Evolutionary conservation across 1,140 invertebrate genomes (phyloP).

Genomic region (Lasioglossum albipes): DNA sequence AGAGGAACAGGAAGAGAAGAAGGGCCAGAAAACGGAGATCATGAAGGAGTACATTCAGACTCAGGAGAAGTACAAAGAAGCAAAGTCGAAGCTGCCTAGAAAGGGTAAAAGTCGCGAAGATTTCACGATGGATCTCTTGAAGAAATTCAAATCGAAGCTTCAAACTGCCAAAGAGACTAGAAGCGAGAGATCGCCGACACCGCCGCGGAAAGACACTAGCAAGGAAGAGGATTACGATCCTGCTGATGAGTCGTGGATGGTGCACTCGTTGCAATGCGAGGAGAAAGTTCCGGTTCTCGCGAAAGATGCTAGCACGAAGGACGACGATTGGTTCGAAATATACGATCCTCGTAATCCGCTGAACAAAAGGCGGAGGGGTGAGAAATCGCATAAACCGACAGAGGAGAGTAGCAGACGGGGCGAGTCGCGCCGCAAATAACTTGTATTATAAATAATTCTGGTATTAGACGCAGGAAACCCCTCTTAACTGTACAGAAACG

Average conservation of each 20-base stretch:
- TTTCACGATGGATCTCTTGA: constrained; percentile 88
- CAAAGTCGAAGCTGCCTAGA: constrained; percentile 84
- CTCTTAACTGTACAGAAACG: background rate
- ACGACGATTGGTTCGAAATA: constrained; percentile 97
- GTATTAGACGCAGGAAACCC: background rate
- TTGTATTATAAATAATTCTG: constrained; percentile 15
- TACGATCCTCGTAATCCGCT: constrained; percentile 97
- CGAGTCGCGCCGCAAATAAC: constrained; percentile 31
- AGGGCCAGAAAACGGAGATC: constrained; percentile 82
- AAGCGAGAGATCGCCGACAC: constrained; percentile 64
- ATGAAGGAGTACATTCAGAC: constrained; percentile 88
- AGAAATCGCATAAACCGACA: constrained; percentile 61
- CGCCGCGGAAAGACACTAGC: constrained; percentile 50
- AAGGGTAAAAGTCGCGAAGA: constrained; percentile 85
- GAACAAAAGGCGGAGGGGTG: constrained; percentile 92
- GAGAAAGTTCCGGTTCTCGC: constrained; percentile 89
- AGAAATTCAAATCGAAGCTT: constrained; percentile 91
- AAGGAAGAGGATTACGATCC: constrained; percentile 75
- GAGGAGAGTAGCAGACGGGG: constrained; percentile 20
- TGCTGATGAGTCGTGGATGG: constrained; percentile 86
- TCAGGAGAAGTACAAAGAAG: constrained; percentile 88
- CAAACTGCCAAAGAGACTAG: constrained; percentile 82
- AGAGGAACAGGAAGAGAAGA: constrained; percentile 74
- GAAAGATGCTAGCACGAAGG: constrained; percentile 96
- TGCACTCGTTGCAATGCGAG: constrained; percentile 90